Percentiles rank a stretch among this genome's conserved stretches.
Evolutionary conservation across 2,113 vertebrate genomes (phyloP).

Genomic region (Pristiophorus japonicus): DNA sequence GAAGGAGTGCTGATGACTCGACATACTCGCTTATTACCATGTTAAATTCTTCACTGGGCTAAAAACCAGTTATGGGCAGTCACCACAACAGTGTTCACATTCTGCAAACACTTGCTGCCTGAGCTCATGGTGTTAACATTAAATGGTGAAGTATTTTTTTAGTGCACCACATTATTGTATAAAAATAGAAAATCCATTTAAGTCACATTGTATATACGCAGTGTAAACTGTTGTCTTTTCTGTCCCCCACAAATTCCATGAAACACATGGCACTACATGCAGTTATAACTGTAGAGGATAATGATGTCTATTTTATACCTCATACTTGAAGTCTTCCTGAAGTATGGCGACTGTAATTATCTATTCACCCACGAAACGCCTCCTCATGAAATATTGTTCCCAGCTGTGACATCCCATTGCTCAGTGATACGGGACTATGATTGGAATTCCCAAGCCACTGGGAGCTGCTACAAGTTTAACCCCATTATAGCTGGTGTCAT

Average conservation of each 20-base stretch:
- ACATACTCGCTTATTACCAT: not conserved
- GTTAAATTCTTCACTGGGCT: not conserved
- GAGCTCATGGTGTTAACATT: not conserved
- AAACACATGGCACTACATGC: constrained; percentile 40
- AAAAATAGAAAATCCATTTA: not conserved
- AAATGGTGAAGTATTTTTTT: not conserved
- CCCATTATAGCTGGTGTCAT: not conserved
- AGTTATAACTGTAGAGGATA: constrained; percentile 47
- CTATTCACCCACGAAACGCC: constrained; percentile 49
- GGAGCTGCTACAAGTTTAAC: not conserved
- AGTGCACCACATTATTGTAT: not conserved
- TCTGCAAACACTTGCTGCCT: not conserved
- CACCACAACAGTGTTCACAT: not conserved
- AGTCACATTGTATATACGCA: not conserved
- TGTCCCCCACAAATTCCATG: not conserved
- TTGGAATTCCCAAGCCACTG: not conserved
- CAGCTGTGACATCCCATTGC: constrained; percentile 42
- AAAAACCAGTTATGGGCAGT: not conserved
- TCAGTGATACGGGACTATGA: not conserved
- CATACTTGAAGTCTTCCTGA: constrained; percentile 46
- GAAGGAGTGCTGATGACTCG: not conserved
- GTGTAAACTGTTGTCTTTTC: not conserved
- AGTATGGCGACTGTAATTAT: constrained; percentile 49
- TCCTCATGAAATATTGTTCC: constrained; percentile 48
- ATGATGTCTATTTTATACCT: constrained; percentile 48